Conservation (phyloP, 2,113 vertebrate species). For the Peromyscus polionotus region DNA sequence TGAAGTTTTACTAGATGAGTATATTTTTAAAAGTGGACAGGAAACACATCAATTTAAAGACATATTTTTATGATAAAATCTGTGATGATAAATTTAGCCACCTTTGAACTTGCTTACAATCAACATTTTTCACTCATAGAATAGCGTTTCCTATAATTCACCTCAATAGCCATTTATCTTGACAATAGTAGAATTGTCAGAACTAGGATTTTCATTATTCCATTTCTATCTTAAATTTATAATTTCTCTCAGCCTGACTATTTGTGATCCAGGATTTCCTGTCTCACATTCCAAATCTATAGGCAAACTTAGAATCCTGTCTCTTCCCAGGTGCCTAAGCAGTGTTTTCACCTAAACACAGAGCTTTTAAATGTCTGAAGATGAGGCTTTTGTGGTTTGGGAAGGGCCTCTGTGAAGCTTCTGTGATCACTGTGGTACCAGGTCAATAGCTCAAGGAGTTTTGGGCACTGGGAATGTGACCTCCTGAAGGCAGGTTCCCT, state of each 20-base stretch:
- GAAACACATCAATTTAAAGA: neutral
- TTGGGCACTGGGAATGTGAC: neutral
- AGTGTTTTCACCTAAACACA: neutral
- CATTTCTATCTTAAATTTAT: neutral
- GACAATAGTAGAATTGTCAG: neutral
- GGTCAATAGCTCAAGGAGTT: neutral
- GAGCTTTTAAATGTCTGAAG: neutral
- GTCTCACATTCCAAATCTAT: neutral
- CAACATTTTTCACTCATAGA: slow-evolving; percentile 5
- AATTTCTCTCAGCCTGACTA: neutral
- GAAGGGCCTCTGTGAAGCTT: neutral
- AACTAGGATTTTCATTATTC: neutral
- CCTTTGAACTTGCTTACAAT: neutral
- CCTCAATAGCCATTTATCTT: neutral
- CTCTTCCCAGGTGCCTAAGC: neutral
- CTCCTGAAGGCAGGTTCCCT: neutral
- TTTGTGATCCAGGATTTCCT: neutral
- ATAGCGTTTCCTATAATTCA: neutral
- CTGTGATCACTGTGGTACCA: neutral
- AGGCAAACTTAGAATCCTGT: neutral
- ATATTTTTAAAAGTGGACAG: neutral
- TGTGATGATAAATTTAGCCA: slow-evolving; percentile 6
- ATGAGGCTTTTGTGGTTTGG: accelerated
- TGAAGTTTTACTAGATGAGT: neutral
- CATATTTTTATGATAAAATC: neutral